Conservation (phyloP, 2,797 vertebrate genomes). For the Lepilemur ruficaudatus region DNA sequence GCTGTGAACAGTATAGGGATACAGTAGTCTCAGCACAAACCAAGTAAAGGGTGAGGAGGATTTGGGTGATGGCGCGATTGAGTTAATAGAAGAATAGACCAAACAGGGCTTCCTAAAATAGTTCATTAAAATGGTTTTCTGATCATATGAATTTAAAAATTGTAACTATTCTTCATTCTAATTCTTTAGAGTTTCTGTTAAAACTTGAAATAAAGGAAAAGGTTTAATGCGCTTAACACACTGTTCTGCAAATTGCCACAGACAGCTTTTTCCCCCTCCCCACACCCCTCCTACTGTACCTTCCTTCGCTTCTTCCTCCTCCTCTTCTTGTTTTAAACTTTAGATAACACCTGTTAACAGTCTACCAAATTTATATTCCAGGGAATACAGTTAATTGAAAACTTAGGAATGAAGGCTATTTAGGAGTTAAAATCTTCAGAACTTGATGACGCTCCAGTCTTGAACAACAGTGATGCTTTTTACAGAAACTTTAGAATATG, state of each 20-base stretch:
- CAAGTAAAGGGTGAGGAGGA: background rate
- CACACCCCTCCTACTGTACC: too few relatives aligned
- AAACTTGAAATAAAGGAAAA: background rate
- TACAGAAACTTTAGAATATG: background rate
- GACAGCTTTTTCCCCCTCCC: background rate
- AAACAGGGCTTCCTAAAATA: background rate
- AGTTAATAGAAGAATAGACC: background rate
- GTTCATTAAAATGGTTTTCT: background rate
- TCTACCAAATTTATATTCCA: background rate
- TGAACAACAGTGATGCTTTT: background rate
- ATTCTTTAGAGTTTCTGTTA: background rate
- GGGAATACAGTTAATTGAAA: background rate
- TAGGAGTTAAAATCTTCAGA: background rate
- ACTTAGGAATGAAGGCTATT: background rate
- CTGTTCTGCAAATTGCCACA: background rate
- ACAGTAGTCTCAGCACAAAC: background rate
- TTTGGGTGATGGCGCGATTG: too few relatives aligned
- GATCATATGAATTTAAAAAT: background rate
- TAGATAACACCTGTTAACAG: background rate
- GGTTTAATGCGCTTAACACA: background rate
- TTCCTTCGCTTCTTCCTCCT: too few relatives aligned
- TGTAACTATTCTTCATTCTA: background rate
- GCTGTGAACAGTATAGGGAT: background rate
- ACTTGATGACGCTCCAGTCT: background rate
- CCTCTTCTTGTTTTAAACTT: background rate